Conservation (phyloP, 2,113 vertebrate species). For the Scolopax mira region DNA sequence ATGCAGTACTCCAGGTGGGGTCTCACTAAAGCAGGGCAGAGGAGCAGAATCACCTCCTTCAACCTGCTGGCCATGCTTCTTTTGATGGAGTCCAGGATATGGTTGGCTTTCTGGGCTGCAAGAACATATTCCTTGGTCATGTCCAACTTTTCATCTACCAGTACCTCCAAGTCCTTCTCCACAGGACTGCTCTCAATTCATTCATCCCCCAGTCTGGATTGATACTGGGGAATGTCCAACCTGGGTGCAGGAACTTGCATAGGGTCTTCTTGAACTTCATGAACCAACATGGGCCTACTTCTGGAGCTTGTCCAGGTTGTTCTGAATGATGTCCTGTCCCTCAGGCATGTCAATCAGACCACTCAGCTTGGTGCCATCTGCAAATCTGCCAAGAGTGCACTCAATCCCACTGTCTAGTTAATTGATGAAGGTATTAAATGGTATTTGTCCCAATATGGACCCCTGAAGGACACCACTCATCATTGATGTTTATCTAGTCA, state of each 20-base stretch:
- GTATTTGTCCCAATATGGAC: fast-evolving
- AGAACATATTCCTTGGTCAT: fast-evolving
- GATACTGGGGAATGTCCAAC: fast-evolving
- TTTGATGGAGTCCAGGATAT: not conserved
- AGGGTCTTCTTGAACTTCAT: not conserved
- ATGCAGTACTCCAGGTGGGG: not conserved
- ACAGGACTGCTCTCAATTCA: not conserved
- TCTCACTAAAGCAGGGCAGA: not conserved
- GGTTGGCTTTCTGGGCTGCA: fast-evolving
- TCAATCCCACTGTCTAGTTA: not conserved
- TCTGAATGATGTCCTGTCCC: not conserved
- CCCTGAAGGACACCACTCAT: not conserved
- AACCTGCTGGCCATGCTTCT: not conserved
- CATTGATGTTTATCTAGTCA: not conserved
- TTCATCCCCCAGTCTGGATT: not conserved
- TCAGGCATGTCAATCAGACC: not conserved
- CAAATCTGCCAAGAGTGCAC: not conserved
- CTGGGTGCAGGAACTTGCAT: not conserved
- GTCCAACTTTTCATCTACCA: not conserved
- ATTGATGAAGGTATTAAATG: not conserved
- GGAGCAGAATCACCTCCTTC: not conserved
- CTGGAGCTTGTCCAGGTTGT: not conserved
- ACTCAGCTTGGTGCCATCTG: not conserved
- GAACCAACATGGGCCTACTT: not conserved
- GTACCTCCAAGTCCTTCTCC: not conserved